These are phyloP conservation scores for Linnaemya vulpina DNA, from an alignment of 2,888 invertebrate genomes.

Conservation along the genomic window DNA sequence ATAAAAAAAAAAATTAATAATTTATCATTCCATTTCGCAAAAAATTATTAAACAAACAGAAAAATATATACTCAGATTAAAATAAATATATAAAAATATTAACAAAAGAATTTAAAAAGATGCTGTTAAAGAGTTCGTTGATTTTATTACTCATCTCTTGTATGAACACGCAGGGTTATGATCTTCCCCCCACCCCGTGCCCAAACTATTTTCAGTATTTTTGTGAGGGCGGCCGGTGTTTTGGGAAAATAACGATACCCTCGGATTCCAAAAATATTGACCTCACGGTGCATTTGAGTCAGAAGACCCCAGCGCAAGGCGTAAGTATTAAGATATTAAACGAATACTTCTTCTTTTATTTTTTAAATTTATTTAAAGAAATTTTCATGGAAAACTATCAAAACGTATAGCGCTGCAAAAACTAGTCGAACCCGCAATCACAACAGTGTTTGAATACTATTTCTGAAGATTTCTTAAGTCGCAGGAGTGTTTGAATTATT, in stretches of 20 bases:
- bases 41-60: no score
- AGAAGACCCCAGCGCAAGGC: constrained; percentile 71
- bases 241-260: constrained; percentile 75
- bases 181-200: constrained; percentile 75
- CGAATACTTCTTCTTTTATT: neutral
- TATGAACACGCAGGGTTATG: constrained; percentile 47
- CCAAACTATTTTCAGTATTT: constrained; percentile 76
- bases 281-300: constrained; percentile 75
- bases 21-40: no score
- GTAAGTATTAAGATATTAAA: constrained; percentile 72
- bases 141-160: constrained; percentile 32
- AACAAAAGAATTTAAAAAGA: constrained; percentile 32
- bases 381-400: no score
- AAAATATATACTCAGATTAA: neutral
- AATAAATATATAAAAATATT: neutral
- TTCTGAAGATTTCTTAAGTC: no score
- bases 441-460: no score
- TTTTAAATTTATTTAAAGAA: no score
- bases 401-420: no score
- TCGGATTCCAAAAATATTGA: constrained; percentile 44
- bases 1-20: neutral
- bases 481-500: no score
- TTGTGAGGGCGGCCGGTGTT: constrained; percentile 61
- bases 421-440: no score
- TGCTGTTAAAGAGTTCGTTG: neutral